phyloP scores from a whole-genome alignment of 2,888 invertebrate genomes.

The Lordiphosa fenestrarum region DNA sequence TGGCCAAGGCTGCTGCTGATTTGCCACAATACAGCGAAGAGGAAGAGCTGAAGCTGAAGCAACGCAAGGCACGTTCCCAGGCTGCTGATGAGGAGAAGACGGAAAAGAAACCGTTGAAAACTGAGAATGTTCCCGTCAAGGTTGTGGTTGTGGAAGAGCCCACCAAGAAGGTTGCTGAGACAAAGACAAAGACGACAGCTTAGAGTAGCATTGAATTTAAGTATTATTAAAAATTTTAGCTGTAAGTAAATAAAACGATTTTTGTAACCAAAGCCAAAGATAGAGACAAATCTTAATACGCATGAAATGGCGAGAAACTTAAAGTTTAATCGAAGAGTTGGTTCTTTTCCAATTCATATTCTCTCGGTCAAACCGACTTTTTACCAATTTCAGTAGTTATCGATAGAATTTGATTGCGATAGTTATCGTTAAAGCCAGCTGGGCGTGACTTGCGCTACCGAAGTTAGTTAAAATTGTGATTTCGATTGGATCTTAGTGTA shows the following conservation, averaged over 20 bases:
- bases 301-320: not conserved
- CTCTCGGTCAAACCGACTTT: no score
- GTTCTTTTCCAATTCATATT: no score
- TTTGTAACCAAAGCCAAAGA: conserved; percentile 9
- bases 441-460: no score
- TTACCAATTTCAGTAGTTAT: no score
- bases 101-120: conserved; percentile 5
- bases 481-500: no score
- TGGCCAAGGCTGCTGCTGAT: conserved; percentile 74
- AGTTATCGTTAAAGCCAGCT: no score
- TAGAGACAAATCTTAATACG: conserved; percentile 24
- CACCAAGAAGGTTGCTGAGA: conserved; percentile 24
- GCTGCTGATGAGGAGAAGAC: conserved; percentile 9
- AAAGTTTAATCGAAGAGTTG: no score
- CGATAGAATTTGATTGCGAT: no score
- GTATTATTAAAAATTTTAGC: conserved; percentile 33
- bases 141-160: conserved; percentile 23
- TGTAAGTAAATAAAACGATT: conserved; percentile 29
- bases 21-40: conserved; percentile 57
- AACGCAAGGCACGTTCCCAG: conserved; percentile 55
- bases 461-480: no score
- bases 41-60: conserved; percentile 24
- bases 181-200: conserved; percentile 19
- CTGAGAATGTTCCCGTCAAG: conserved; percentile 8
- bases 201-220: conserved; percentile 24